A percentile compares a stretch with the other conserved stretches of the same genome.
phyloP scores from a whole-genome alignment of 2,113 vertebrate genomes.

The Antechinus flavipes region DNA sequence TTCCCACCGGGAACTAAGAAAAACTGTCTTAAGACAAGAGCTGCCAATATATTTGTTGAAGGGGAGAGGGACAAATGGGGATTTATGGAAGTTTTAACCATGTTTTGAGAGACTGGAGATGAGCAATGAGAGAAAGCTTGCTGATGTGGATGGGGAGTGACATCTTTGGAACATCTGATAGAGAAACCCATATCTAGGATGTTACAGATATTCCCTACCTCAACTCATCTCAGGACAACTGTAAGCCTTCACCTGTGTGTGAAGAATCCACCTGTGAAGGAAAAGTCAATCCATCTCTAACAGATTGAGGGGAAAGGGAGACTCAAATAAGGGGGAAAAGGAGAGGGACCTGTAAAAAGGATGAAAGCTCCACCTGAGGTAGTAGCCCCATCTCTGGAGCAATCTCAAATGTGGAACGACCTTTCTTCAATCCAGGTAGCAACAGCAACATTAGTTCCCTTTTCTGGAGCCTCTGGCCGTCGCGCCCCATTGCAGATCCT shows the following conservation, averaged over 20 bases:
- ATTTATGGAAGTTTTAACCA: not conserved
- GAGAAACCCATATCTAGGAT: not conserved
- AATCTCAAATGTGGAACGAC: not conserved
- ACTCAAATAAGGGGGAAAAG: not conserved
- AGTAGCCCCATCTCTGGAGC: not conserved
- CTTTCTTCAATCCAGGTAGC: conserved; percentile 53
- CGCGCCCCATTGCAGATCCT: conserved; percentile 64
- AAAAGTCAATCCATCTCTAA: not conserved
- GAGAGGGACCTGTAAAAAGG: not conserved
- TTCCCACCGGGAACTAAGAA: not conserved
- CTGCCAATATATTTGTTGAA: not conserved
- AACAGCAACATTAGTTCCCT: conserved; percentile 35
- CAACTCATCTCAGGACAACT: not conserved
- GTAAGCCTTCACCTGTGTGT: not conserved
- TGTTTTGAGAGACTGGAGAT: not conserved
- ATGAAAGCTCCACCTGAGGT: not conserved
- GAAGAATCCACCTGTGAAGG: not conserved
- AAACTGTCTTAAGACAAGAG: not conserved
- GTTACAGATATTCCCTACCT: not conserved
- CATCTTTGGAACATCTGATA: not conserved
- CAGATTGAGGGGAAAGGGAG: not conserved
- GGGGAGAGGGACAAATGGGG: not conserved
- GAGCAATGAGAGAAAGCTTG: not conserved
- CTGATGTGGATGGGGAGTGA: not conserved
- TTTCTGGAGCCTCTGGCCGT: conserved; percentile 66